These are phyloP conservation scores for Sphaerodactylus townsendi DNA, from an alignment of 2,113 vertebrate species.

Conservation along the genomic window DNA sequence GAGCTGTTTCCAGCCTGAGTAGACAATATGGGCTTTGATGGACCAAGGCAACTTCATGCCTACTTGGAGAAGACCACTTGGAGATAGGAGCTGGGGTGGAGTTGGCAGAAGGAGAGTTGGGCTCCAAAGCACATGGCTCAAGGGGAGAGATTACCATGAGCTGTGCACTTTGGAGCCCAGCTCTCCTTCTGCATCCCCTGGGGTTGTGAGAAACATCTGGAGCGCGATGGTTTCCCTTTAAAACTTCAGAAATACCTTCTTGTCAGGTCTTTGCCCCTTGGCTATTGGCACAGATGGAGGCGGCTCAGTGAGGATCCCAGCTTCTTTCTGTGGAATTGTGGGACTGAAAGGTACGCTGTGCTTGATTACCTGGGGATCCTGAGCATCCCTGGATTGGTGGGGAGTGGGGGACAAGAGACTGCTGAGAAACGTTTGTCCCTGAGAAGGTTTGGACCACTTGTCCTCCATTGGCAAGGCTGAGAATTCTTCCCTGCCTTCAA, in stretches of 20 bases:
- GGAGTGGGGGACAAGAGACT: neutral
- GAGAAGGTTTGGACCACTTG: neutral
- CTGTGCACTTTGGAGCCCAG: too few relatives aligned
- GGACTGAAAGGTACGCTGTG: slow-evolving; percentile 68
- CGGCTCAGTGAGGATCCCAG: slow-evolving; percentile 70
- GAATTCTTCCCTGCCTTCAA: neutral
- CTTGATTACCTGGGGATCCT: neutral
- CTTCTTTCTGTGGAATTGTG: slow-evolving; percentile 69
- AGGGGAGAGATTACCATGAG: too few relatives aligned
- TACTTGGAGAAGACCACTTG: neutral
- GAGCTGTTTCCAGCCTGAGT: too few relatives aligned
- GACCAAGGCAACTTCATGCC: too few relatives aligned
- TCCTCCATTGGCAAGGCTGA: neutral
- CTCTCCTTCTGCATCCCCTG: too few relatives aligned
- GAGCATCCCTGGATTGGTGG: neutral
- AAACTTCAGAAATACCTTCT: slow-evolving; percentile 9
- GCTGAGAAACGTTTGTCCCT: neutral
- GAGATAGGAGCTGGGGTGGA: neutral
- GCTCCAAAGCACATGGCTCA: neutral
- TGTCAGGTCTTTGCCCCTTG: slow-evolving; percentile 68
- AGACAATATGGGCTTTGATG: too few relatives aligned
- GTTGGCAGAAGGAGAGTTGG: neutral
- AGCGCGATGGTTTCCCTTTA: neutral
- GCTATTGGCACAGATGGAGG: slow-evolving; percentile 71
- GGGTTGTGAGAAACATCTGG: neutral